Percentiles rank a stretch among this genome's conserved stretches.
These are phyloP conservation scores for Pogonus chalceus DNA, from an alignment of 1,140 invertebrate genomes.

Conservation along the genomic window DNA sequence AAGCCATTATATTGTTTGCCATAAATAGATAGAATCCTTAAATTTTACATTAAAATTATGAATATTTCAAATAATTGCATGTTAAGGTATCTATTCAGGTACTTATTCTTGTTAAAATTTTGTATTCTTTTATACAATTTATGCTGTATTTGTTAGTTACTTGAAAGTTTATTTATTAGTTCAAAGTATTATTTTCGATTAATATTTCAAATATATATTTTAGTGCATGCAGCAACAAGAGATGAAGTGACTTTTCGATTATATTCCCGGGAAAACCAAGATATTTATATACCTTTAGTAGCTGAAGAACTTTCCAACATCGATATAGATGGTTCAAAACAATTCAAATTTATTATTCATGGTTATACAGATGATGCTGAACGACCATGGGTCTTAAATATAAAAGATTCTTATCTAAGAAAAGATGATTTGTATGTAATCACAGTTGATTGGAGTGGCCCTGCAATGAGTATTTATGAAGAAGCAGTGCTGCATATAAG, in stretches of 20 bases:
- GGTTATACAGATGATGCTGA: slow-evolving; percentile 18
- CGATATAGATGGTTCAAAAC: slow-evolving; percentile 4
- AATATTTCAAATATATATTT: no score
- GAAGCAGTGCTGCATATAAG: slow-evolving; percentile 14
- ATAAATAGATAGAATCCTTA: no score
- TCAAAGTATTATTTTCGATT: no score
- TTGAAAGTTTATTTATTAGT: no score
- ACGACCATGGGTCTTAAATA: slow-evolving; percentile 18
- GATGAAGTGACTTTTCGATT: not conserved
- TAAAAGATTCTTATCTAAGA: slow-evolving; percentile 36
- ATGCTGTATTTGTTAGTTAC: no score
- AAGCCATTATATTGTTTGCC: no score
- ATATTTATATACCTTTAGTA: not conserved
- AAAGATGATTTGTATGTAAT: slow-evolving; percentile 48
- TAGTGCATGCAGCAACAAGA: no score
- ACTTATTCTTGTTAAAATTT: no score
- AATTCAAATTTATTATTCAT: slow-evolving; percentile 20
- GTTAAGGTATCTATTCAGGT: no score
- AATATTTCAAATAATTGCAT: no score
- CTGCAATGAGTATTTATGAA: slow-evolving; percentile 15
- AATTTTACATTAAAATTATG: no score
- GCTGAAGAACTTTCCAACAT: not conserved
- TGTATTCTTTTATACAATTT: no score
- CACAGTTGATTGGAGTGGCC: slow-evolving; percentile 41
- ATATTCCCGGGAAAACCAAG: not conserved